A percentile compares a stretch with the other conserved stretches of the same genome.
Conservation (phyloP, 2,888 invertebrate genomes). For the Ormyrus labotus region DNA sequence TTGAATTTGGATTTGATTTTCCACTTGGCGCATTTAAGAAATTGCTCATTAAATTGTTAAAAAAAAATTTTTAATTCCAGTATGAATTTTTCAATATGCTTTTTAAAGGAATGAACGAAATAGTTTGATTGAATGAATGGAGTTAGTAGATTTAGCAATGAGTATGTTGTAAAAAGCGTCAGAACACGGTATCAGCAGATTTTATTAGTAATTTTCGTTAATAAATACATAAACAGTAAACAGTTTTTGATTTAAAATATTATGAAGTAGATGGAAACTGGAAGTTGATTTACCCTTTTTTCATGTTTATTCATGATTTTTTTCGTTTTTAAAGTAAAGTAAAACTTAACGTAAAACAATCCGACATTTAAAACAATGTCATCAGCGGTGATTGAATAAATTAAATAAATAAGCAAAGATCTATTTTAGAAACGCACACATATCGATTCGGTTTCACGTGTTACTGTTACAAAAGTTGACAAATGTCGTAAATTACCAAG, state of each 20-base stretch:
- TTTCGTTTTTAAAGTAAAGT: conserved; percentile 38
- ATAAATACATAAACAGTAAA: conserved; percentile 40
- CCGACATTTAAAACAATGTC: conserved; percentile 20
- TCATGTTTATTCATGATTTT: conserved; percentile 12
- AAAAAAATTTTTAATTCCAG: conserved; percentile 39
- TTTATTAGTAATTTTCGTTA: conserved; percentile 46
- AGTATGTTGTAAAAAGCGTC: conserved; percentile 47
- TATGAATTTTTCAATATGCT: conserved; percentile 37
- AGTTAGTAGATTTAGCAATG: conserved; percentile 42
- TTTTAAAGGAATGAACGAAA: conserved; percentile 47
- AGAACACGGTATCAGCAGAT: conserved; percentile 41
- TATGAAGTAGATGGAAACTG: conserved; percentile 33
- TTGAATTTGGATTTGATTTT: no score
- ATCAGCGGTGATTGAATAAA: conserved; percentile 26
- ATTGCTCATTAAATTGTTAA: conserved; percentile 5
- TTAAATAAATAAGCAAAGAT: conserved; percentile 46
- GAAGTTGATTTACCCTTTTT: conserved; percentile 26
- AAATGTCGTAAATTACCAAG: conserved; percentile 40
- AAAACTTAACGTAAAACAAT: conserved; percentile 36
- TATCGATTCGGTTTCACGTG: conserved; percentile 62
- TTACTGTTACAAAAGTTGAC: conserved; percentile 48
- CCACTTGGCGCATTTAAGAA: no score
- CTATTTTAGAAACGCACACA: conserved; percentile 61
- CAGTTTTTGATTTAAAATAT: conserved; percentile 43
- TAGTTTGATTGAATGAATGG: conserved; percentile 49